These are phyloP conservation scores for Lordiphosa mommai DNA, from an alignment of 1,140 invertebrate genomes.

Conservation along the genomic window DNA sequence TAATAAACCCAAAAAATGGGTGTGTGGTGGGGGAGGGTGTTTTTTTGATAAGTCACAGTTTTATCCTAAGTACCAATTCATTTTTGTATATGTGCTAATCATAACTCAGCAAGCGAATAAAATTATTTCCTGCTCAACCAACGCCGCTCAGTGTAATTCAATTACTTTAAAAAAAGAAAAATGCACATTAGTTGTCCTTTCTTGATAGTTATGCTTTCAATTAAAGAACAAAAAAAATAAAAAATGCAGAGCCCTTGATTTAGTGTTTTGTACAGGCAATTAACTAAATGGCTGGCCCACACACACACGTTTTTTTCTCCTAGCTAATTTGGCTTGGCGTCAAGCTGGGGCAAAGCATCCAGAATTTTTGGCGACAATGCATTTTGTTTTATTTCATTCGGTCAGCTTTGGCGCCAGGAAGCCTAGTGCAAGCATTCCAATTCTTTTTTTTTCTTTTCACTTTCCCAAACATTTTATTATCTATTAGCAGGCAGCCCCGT, in stretches of 20 bases:
- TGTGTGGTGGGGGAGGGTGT: no score
- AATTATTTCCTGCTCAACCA: no score
- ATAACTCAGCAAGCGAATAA: no score
- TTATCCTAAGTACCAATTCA: no score
- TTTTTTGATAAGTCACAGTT: no score
- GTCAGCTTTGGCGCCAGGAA: slow-evolving; percentile 47
- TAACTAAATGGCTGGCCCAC: slow-evolving; percentile 63
- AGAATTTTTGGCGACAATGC: slow-evolving; percentile 25
- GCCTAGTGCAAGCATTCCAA: slow-evolving; percentile 24
- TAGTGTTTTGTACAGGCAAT: slow-evolving; percentile 40
- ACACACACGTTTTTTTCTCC: slow-evolving; percentile 9
- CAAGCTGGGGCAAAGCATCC: slow-evolving; percentile 32
- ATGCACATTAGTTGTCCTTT: background rate
- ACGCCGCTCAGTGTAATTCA: background rate
- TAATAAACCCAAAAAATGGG: no score
- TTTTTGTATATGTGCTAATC: no score
- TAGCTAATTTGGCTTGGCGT: slow-evolving; percentile 69
- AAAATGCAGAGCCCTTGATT: slow-evolving; percentile 14
- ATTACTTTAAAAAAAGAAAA: background rate
- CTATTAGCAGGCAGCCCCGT: slow-evolving; percentile 39
- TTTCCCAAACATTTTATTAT: slow-evolving; percentile 33
- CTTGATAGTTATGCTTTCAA: slow-evolving; percentile 19
- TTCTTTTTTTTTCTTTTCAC: slow-evolving; percentile 1
- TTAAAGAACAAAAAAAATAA: slow-evolving; percentile 15
- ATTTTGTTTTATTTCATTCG: slow-evolving; percentile 51